Evolutionary conservation across 2,797 vertebrate species (phyloP), one percentile per base, ranked within the genome.

Genomic region (Leptoclinus maculatus): DNA sequence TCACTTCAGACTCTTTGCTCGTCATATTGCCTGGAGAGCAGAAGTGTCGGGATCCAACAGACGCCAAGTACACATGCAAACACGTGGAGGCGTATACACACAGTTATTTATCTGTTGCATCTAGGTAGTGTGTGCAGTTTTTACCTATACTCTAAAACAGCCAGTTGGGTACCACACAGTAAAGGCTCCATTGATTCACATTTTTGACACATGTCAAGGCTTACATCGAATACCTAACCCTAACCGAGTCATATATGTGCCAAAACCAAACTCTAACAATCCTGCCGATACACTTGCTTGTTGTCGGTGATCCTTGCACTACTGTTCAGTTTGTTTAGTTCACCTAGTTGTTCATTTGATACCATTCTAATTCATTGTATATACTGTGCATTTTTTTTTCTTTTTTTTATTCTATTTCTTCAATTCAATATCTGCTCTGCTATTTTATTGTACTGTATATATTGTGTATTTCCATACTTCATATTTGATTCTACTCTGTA

Each of bases 1-100:
- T 84, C 80, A 70, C 76, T 78, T 85, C 66, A 84, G 57, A 80
- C 38, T 63, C 68, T 80, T 71, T 78, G 5, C 72, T 76, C 10
- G 11, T 83, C 72, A 76, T 43, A 39, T 59, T 73, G 83, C 84
- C 80, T 71, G 57, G 68, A 78, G 84, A 80, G 49, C 43, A 64
- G 23, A 82, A 54, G 4, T 79, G 71, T 73, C 78, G 67, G 34
- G 65, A 83, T 80, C 66, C 43, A 69, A 54, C 29, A 43, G n/a
- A 64, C 60, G 14, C 38, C 1, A 6, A 54, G 12, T 27, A 54
- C 54, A 32, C 27, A 29, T 9, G 38, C 49, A 66, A 62, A 70
- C 16, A 23, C 6, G 64, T 4, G 7, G 34, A 53, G 53, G 45
- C 11, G 0, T 41, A 34, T 34, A 49, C 38, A 38, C 23, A 71